These are phyloP conservation scores for Chromoteleia sp. DNA, from an alignment of 2,888 invertebrate species.

Conservation along the genomic window DNA sequence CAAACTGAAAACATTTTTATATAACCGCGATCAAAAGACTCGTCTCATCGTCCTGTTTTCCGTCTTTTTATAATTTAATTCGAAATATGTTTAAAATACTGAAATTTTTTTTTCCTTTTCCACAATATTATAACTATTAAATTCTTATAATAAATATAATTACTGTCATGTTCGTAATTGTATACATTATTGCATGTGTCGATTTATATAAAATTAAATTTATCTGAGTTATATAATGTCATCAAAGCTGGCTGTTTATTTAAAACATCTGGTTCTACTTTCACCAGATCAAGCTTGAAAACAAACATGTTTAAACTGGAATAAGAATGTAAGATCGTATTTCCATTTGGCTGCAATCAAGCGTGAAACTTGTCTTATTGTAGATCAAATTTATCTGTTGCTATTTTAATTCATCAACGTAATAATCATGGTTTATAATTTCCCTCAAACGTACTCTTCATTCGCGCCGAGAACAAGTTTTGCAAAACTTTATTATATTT, in stretches of 20 bases:
- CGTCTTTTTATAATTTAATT: neutral
- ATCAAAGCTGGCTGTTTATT: slow-evolving; percentile 19
- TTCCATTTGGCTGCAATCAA: slow-evolving; percentile 21
- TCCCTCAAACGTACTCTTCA: neutral
- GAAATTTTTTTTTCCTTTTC: too few species aligned
- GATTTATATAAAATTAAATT: slow-evolving; percentile 23
- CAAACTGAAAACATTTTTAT: slow-evolving; percentile 10
- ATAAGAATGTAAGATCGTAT: slow-evolving; percentile 46
- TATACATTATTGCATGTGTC: slow-evolving; percentile 2
- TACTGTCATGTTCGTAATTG: neutral
- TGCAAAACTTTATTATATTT: too few species aligned
- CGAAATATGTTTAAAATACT: too few species aligned
- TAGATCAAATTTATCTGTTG: slow-evolving; percentile 30
- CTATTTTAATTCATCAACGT: slow-evolving; percentile 5
- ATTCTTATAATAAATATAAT: too few species aligned
- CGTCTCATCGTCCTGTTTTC: neutral
- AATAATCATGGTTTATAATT: neutral
- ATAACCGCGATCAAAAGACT: neutral
- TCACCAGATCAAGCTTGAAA: slow-evolving; percentile 39
- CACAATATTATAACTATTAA: too few species aligned
- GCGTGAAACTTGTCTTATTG: slow-evolving; percentile 35
- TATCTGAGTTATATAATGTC: slow-evolving; percentile 23
- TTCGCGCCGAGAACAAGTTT: too few species aligned
- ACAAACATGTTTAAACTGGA: slow-evolving; percentile 45
- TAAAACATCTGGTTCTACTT: slow-evolving; percentile 41